Base-by-base conservation (phyloP, 2,888 invertebrate species). In the Psylliodes chrysocephalus region DNA sequence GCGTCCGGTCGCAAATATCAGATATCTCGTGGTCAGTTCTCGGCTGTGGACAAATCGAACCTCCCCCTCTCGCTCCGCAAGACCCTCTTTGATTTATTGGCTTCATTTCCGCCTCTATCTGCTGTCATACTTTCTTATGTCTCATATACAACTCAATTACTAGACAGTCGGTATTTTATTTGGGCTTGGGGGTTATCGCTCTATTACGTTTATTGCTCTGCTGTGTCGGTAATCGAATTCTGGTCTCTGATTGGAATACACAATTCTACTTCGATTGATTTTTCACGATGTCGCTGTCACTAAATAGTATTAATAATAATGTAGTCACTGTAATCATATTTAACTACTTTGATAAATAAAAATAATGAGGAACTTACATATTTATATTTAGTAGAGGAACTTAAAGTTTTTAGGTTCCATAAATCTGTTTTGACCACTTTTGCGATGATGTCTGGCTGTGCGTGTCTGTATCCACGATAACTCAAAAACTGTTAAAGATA, bases 1-100 rank as follows among this genome's bases (percentile, higher is more conserved):
- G 77, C 78, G 79, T 77, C 80, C 79, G 81, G 81, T 71, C 75
- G 76, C 78, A 77, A 80, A 81, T 81, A 82, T 82, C 82, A 80
- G 80, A 82, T 82, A 81, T 81, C 81, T 71, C 66, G 74, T 73
- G 80, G 79, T 79, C 79, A 79, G 80, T 79, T 79, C 80, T 25
- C 28, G 15, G 79, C 73, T 79, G 49, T 28, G 77, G 80, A 81
- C 80, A 81, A 81, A 82, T 81, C 81, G 80, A 79, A 72, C 78
- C 77, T 25, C 28, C 46, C 28, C 46, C n/a, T 46, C 35, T 35
- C 10, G 46, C 46, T n/a, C n/a, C n/a, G 19, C 35, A 14, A 3
- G 46, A 17, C 14, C 46, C 77, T 76, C 78, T 82, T 81, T 82
- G 82, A 82, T 82, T 82, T 82, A 82, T 82, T 81, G 78, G 76